phyloP scores from a whole-genome alignment of 2,113 vertebrate genomes.

The Hemichromis elongatus region DNA sequence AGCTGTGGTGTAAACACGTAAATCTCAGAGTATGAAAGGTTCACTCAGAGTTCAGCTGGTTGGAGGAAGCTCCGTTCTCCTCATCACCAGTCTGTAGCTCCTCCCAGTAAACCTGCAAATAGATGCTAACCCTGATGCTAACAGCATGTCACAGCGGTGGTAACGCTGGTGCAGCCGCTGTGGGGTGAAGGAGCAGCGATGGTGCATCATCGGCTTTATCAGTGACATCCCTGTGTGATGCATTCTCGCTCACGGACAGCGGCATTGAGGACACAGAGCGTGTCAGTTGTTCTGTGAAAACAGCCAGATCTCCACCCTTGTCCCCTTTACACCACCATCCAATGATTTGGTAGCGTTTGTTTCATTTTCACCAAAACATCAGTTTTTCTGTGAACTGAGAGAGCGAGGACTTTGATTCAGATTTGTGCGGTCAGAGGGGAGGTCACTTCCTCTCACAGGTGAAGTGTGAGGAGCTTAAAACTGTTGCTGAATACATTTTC shows the following conservation, averaged over 20 bases:
- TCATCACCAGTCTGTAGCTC: not conserved
- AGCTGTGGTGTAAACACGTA: not conserved
- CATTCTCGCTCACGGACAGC: not conserved
- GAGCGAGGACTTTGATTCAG: not conserved
- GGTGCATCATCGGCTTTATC: not conserved
- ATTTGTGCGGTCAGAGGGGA: not conserved
- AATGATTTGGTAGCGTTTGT: not conserved
- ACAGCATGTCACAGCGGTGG: not conserved
- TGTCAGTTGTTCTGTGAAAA: not conserved
- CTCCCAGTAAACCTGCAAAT: not conserved
- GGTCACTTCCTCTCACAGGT: not conserved
- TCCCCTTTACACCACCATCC: fast-evolving
- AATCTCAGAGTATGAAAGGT: not conserved
- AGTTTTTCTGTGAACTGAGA: not conserved
- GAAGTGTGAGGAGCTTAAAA: not conserved
- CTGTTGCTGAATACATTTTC: not conserved
- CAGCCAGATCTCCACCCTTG: not conserved
- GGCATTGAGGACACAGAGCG: not conserved
- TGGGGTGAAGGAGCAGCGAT: not conserved
- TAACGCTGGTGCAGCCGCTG: not conserved
- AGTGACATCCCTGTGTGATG: not conserved
- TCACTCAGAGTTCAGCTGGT: not conserved
- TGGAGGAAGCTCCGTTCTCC: not conserved
- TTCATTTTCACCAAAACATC: not conserved
- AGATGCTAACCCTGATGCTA: not conserved